Base-by-base conservation (phyloP, 2,797 vertebrate genomes). In the Helarctos malayanus region DNA sequence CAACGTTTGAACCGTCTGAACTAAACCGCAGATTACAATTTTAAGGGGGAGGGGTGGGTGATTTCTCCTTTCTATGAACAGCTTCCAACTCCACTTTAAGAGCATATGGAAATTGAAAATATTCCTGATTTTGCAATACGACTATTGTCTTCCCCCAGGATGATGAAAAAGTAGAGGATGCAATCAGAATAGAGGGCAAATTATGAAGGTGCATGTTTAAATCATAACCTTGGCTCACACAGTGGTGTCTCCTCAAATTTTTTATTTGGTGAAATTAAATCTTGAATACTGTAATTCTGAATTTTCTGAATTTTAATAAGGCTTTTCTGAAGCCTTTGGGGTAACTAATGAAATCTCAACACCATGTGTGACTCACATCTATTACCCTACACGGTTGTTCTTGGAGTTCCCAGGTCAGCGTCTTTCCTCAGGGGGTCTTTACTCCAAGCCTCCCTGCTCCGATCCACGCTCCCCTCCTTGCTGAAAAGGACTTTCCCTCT, bases 231-330 rank as follows among this genome's bases (percentile, higher is more conserved):
- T 94, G 63, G 19, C 56, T 89, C 35, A 61, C 19, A 14, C 0
- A 89, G 56, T 7, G 59, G 15, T 35, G 47, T 49, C 38, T 75
- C 56, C 57, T 75, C 47, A 73, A 76, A 75, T 47, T 11, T 89
- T 95, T 96, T 91, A 95, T 85, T 86, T 71, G 12, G 52, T 87
- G 41, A 86, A 91, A 95, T 94, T 87, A 83, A 96, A 85, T 95
- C 78, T 87, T 90, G 61, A 93, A 90, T 68, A 73, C 63, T 61
- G 0, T 94, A 84, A 95, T 91, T 96, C 32, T 85, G 56, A 85
- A 65, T 95, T 97, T 94, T 47, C 54, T 93, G 35, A 95, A 68
- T 80, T 69, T 80, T 92, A 79, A 45, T 5, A 35, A 94, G 75
- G 57, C 29, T 65, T 90, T 81, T 63, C 54, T 52, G n/a, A 96